These are phyloP conservation scores for Synanthedon myopaeformis DNA, from an alignment of 2,888 invertebrate species.

Conservation along the genomic window DNA sequence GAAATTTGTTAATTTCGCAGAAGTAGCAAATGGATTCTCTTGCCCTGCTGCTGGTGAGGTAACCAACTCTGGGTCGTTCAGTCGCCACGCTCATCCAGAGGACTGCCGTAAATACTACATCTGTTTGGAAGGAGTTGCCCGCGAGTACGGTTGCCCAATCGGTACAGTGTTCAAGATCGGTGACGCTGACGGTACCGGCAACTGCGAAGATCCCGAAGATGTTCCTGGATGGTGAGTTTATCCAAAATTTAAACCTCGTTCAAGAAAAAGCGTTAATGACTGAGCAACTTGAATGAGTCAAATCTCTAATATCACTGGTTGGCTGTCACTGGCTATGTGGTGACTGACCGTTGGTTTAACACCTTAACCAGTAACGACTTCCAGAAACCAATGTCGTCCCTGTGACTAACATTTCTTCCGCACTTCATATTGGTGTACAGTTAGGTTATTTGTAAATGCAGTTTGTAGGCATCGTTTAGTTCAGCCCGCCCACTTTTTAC, in stretches of 20 bases:
- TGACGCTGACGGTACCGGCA: constrained; percentile 88
- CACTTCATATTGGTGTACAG: constrained; percentile 19
- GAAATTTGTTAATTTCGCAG: constrained; percentile 58
- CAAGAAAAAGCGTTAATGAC: constrained; percentile 39
- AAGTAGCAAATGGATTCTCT: constrained; percentile 90
- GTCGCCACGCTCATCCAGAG: constrained; percentile 93
- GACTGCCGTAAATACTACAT: constrained; percentile 96
- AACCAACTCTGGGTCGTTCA: constrained; percentile 88
- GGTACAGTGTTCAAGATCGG: constrained; percentile 97
- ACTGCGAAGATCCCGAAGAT: constrained; percentile 95
- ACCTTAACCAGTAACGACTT: constrained; percentile 36
- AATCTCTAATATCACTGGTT: constrained; percentile 42
- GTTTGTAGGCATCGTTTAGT: background rate
- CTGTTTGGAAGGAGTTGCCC: constrained; percentile 89
- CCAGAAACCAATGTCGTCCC: constrained; percentile 49
- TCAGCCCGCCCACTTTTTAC: constrained; percentile 28
- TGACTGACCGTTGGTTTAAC: constrained; percentile 38
- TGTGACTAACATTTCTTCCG: constrained; percentile 65
- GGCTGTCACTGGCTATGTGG: constrained; percentile 41
- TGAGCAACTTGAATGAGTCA: constrained; percentile 36
- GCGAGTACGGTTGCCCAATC: constrained; percentile 95
- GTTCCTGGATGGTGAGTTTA: constrained; percentile 93
- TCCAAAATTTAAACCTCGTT: constrained; percentile 18
- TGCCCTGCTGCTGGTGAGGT: constrained; percentile 88
- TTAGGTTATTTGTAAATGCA: background rate